Percentiles rank a stretch among this genome's conserved stretches.
Conservation (phyloP, 2,888 invertebrate species). For the Polydrusus pterygomalis region DNA sequence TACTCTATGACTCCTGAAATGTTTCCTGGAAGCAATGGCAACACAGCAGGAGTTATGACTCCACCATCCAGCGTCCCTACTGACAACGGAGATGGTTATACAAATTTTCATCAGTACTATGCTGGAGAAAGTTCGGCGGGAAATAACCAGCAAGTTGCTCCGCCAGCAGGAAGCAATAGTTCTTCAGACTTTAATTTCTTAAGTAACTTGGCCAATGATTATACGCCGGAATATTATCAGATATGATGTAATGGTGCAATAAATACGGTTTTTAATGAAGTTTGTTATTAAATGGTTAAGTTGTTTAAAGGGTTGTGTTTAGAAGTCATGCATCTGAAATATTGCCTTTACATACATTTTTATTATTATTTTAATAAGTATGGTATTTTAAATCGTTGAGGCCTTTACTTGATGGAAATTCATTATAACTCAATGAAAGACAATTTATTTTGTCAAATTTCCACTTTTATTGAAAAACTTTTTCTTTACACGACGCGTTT, state of each 20-base stretch:
- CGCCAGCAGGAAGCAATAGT: conserved; percentile 89
- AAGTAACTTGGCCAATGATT: conserved; percentile 93
- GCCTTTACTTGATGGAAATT: too few species aligned
- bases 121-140: conserved; percentile 59
- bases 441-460: too few species aligned
- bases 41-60: conserved; percentile 75
- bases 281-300: conserved; percentile 65
- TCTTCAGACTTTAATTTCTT: conserved; percentile 97
- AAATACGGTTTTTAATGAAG: conserved; percentile 58
- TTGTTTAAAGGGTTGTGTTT: conserved; percentile 20
- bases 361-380: too few species aligned
- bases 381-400: too few species aligned
- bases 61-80: conserved; percentile 76
- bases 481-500: too few species aligned
- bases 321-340: conserved; percentile 8
- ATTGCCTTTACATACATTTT: background rate
- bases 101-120: conserved; percentile 83
- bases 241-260: conserved; percentile 73
- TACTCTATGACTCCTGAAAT: conserved; percentile 72
- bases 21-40: conserved; percentile 71
- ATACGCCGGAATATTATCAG: conserved; percentile 93
- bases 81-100: conserved; percentile 80
- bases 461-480: too few species aligned
- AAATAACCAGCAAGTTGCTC: conserved; percentile 67
- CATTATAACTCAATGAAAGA: too few species aligned